A percentile compares a stretch with the other conserved stretches of the same genome.
Conservation (phyloP, 2,888 invertebrate genomes). For the Terebella lapidaria region DNA sequence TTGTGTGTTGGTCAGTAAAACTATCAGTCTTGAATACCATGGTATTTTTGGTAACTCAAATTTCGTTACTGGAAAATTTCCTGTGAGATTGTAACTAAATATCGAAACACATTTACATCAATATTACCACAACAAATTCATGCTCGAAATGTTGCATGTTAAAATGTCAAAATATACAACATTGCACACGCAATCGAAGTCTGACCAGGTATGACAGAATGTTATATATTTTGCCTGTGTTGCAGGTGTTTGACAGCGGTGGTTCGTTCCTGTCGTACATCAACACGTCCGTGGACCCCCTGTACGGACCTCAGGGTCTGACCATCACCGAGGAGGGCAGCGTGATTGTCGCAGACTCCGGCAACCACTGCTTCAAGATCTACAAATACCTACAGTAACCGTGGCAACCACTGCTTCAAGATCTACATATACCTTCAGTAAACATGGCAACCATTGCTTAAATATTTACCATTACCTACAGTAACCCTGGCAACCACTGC, state of each 20-base stretch:
- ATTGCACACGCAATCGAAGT: too few relatives aligned
- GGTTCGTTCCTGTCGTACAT: slow-evolving; percentile 57
- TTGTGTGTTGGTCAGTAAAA: too few relatives aligned
- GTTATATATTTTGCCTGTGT: background rate
- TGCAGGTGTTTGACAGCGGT: slow-evolving; percentile 57
- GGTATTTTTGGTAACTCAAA: too few relatives aligned
- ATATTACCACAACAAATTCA: too few relatives aligned
- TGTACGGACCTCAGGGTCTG: slow-evolving; percentile 59
- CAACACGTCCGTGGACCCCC: slow-evolving; percentile 56
- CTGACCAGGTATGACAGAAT: background rate
- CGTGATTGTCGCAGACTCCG: slow-evolving; percentile 58
- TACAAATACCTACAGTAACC: slow-evolving; percentile 53
- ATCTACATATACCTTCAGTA: background rate
- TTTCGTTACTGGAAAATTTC: too few relatives aligned
- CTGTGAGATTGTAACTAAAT: too few relatives aligned
- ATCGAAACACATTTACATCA: too few relatives aligned
- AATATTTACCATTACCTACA: too few relatives aligned
- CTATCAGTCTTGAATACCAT: too few relatives aligned
- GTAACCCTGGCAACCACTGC: slow-evolving; percentile 59
- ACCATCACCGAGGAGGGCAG: slow-evolving; percentile 54
- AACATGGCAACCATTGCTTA: background rate
- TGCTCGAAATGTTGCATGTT: too few relatives aligned
- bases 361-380: slow-evolving; percentile 59
- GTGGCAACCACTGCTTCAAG: background rate
- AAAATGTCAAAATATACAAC: too few relatives aligned